Conservation (phyloP, 2,797 vertebrate species). For the Stomatorhinus walkeri region DNA sequence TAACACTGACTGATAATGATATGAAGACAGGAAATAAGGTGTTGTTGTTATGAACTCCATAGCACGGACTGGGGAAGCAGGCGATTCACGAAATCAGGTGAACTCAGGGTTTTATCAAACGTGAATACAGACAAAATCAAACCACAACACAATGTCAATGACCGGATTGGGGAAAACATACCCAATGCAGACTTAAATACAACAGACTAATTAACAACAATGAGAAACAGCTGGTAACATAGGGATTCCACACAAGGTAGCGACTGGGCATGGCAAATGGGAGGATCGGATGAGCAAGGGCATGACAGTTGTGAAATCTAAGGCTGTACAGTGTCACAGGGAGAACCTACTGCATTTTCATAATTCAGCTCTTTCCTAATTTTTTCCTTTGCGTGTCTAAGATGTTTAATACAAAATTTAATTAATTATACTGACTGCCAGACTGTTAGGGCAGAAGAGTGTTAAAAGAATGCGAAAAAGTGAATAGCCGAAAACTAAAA, state of each 20-base stretch:
- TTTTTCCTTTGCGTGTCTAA: neutral
- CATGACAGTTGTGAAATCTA: slow-evolving; percentile 36
- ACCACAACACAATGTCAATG: neutral
- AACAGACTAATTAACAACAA: neutral
- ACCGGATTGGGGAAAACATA: neutral
- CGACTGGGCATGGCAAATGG: too few species aligned
- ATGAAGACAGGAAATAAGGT: slow-evolving; percentile 54
- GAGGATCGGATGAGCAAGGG: too few species aligned
- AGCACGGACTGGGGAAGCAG: neutral
- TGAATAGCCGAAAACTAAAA: neutral
- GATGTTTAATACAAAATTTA: neutral
- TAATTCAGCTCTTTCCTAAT: neutral
- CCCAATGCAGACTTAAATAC: too few species aligned
- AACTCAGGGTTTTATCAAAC: neutral
- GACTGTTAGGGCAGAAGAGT: neutral
- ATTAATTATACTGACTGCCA: neutral
- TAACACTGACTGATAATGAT: slow-evolving; percentile 51
- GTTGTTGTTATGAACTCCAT: slow-evolving; percentile 36
- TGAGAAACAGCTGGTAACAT: neutral
- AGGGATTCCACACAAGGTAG: neutral
- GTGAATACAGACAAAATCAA: neutral
- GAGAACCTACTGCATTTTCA: slow-evolving; percentile 1
- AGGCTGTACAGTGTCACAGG: slow-evolving; percentile 36
- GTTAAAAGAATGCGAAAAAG: neutral
- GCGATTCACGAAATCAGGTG: neutral